phyloP scores from a whole-genome alignment of 2,888 invertebrate genomes.

The Cremastinae sp. region DNA sequence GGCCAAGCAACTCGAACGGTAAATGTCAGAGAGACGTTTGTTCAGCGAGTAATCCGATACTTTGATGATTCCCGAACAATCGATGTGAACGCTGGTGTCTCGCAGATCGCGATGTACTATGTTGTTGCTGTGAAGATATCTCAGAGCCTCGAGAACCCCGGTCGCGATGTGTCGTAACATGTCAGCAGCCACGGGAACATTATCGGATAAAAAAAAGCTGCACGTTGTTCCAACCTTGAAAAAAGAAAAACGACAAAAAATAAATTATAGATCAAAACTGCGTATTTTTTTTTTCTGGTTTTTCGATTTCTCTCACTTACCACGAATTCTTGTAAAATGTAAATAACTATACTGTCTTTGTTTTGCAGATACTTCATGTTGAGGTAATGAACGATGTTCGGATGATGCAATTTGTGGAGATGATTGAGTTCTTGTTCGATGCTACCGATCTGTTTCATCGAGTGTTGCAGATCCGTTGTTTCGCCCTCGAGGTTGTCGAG shows the following conservation, averaged over 20 bases:
- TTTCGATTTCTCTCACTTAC: conserved; percentile 79
- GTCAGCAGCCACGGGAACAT: conserved; percentile 82
- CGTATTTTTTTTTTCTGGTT: no score
- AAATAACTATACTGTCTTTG: conserved; percentile 85
- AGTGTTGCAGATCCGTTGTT: conserved; percentile 74
- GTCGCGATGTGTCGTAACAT: conserved; percentile 86
- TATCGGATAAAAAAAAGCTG: conserved; percentile 82
- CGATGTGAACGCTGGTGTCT: conserved; percentile 88
- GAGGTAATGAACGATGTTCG: conserved; percentile 88
- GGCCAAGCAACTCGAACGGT: conserved; percentile 73
- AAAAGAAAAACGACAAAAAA: background rate
- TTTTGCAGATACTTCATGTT: conserved; percentile 85
- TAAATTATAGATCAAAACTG: background rate
- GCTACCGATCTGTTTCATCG: conserved; percentile 84
- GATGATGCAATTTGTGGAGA: conserved; percentile 86
- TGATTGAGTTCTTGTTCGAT: conserved; percentile 91
- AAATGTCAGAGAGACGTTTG: conserved; percentile 84
- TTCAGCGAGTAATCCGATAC: conserved; percentile 88
- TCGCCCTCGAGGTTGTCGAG: conserved; percentile 58
- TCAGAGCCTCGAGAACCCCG: conserved; percentile 88
- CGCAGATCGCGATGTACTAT: conserved; percentile 92
- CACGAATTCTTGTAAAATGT: conserved; percentile 87
- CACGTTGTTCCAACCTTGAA: conserved; percentile 78
- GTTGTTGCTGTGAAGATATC: conserved; percentile 90
- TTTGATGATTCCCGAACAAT: conserved; percentile 83